Evolutionary conservation across 2,113 vertebrate species (phyloP), one percentile per base, ranked within the genome.

Genomic region (Uropsilus gracilis): DNA sequence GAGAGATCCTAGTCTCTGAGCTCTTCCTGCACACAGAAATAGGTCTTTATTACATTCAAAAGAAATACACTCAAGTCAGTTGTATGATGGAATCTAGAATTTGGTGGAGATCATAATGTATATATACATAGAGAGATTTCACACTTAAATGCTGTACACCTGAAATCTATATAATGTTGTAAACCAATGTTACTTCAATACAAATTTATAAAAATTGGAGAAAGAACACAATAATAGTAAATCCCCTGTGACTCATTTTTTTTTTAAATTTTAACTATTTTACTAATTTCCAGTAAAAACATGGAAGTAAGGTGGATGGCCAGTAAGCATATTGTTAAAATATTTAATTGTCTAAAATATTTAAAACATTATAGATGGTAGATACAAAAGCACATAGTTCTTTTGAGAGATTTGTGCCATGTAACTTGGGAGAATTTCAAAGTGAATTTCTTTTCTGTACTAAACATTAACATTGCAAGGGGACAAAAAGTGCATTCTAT

Each of bases 331-430:
- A 76, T 77, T 53, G n/a, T 77, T 42, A 69, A 2, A 55, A 4
- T 80, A 76, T 55, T 86, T 95, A 89, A 76, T 77, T 53, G n/a
- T 77, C 8, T 42, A 69, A 2, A 55, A 4, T 80, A 76, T 55
- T 86, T 95, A 82, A 84, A 90, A 87, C 76, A 7, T 83, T 94
- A 89, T 66, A 84, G 39, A 34, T 75, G 22, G n/a, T n/a, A n/a
- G n/a, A 86, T 18, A 46, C 57, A 71, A 66, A 83, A 89, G 26
- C 39, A 46, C 14, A 22, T 71, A 50, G 3, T 69, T 22, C 39
- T 81, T 89, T 81, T 77, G 32, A 86, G 37, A 42, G 10, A 69
- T n/a, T n/a, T 50, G 22, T 61, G 17, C 78, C 78, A 75, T 55
- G 53, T 61, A 53, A 73, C 37, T 78, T 76, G 63, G 39, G 64